A percentile compares a stretch with the other conserved stretches of the same genome.
Evolutionary conservation across 2,113 vertebrate species (phyloP).

Genomic region (Xiphophorus hellerii): DNA sequence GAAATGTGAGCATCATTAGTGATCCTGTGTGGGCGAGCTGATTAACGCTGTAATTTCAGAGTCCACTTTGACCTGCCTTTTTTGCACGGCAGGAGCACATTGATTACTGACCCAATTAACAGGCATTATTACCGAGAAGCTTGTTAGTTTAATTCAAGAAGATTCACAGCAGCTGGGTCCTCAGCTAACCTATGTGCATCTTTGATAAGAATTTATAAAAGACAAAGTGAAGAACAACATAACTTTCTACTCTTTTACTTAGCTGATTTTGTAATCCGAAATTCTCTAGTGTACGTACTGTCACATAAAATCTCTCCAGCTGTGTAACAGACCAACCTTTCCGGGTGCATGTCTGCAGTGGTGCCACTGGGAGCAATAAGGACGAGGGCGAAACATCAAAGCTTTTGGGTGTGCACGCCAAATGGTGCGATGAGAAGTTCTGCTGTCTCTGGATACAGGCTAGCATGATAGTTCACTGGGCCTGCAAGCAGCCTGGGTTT

Average conservation of each 20-base stretch:
- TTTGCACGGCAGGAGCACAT: slow-evolving; percentile 38
- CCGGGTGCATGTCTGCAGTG: slow-evolving; percentile 62
- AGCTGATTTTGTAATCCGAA: background rate
- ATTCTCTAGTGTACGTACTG: background rate
- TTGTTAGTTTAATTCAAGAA: slow-evolving; percentile 48
- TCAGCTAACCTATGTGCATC: slow-evolving; percentile 6
- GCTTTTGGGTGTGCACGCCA: slow-evolving; percentile 86
- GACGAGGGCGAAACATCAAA: slow-evolving; percentile 79
- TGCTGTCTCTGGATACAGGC: slow-evolving; percentile 95
- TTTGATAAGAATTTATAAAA: background rate
- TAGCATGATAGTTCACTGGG: slow-evolving; percentile 86
- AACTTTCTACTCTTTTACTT: background rate
- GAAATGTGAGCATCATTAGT: slow-evolving; percentile 58
- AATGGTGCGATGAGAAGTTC: slow-evolving; percentile 88
- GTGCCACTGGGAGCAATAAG: slow-evolving; percentile 51
- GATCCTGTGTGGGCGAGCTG: slow-evolving; percentile 45
- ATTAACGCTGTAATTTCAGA: slow-evolving; percentile 55
- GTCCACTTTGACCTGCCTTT: slow-evolving; percentile 58
- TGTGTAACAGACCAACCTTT: slow-evolving; percentile 85
- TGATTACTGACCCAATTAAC: slow-evolving; percentile 61
- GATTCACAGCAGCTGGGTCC: slow-evolving; percentile 14
- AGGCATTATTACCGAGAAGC: slow-evolving; percentile 47
- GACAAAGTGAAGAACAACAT: background rate
- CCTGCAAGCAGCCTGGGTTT: slow-evolving; percentile 64
- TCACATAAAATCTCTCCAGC: background rate